A percentile compares a stretch with the other conserved stretches of the same genome.
Conservation (phyloP, 1,140 invertebrate genomes). For the Lepidostoma basale region DNA sequence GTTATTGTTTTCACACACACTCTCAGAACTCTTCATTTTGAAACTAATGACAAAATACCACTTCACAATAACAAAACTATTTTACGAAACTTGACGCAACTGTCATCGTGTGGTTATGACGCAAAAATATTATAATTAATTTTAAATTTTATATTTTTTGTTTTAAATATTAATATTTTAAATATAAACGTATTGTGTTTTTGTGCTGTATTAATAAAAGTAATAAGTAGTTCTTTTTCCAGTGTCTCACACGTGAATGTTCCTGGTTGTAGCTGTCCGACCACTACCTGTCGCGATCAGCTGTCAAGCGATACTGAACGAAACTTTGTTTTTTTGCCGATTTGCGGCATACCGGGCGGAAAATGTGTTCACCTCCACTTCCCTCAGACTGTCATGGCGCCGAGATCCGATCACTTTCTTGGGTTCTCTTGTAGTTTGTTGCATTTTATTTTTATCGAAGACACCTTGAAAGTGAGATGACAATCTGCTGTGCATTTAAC, state of each 20-base stretch:
- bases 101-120: background rate
- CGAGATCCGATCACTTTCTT: too few relatives aligned
- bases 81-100: background rate
- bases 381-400: too few relatives aligned
- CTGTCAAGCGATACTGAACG: conserved; percentile 11
- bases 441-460: too few relatives aligned
- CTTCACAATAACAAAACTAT: background rate
- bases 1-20: conserved; percentile 15
- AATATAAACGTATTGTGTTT: background rate
- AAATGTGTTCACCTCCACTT: too few relatives aligned
- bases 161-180: background rate
- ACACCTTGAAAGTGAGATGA: too few relatives aligned
- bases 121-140: background rate
- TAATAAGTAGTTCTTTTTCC: too few relatives aligned
- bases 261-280: background rate
- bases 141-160: background rate
- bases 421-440: too few relatives aligned
- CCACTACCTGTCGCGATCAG: conserved; percentile 7
- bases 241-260: too few relatives aligned
- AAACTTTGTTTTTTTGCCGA: background rate
- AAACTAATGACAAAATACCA: background rate
- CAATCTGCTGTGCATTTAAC: too few relatives aligned
- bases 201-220: too few relatives aligned
- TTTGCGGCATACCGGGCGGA: background rate
- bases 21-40: conserved; percentile 21